Evolutionary conservation across 2,113 vertebrate species (phyloP).

Genomic region (Aldabrachelys gigantea): DNA sequence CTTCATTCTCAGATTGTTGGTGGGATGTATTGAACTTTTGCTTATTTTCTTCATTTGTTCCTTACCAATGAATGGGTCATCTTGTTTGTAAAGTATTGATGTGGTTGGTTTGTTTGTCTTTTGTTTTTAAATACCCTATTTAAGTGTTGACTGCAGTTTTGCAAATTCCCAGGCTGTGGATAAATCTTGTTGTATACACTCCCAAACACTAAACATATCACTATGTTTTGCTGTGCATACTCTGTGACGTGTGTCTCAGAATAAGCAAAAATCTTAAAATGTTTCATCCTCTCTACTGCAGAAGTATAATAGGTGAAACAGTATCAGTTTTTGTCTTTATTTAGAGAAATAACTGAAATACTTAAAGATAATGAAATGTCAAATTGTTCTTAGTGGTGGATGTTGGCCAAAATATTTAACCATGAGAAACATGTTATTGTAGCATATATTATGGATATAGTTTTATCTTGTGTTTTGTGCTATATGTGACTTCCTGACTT

Average conservation of each 20-base stretch:
- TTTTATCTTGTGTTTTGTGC: neutral
- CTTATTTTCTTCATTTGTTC: neutral
- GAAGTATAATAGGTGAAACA: neutral
- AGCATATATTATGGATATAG: neutral
- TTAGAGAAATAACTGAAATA: neutral
- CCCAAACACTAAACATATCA: neutral
- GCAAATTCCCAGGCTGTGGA: neutral
- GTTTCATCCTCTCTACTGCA: neutral
- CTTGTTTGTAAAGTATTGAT: neutral
- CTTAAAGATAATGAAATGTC: neutral
- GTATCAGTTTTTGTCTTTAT: neutral
- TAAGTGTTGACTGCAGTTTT: neutral
- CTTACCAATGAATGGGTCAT: neutral
- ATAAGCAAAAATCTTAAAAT: neutral
- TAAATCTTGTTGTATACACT: neutral
- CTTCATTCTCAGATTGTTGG: neutral
- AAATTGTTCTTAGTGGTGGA: neutral
- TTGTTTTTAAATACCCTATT: neutral
- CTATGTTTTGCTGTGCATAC: fast-evolving
- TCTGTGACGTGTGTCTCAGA: neutral
- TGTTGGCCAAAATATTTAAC: neutral
- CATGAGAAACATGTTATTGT: neutral
- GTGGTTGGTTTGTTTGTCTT: neutral
- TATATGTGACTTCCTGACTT: neutral
- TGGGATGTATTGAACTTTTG: neutral